Evolutionary conservation across 2,888 invertebrate species (phyloP).

Genomic region (Campopleginae sp.): DNA sequence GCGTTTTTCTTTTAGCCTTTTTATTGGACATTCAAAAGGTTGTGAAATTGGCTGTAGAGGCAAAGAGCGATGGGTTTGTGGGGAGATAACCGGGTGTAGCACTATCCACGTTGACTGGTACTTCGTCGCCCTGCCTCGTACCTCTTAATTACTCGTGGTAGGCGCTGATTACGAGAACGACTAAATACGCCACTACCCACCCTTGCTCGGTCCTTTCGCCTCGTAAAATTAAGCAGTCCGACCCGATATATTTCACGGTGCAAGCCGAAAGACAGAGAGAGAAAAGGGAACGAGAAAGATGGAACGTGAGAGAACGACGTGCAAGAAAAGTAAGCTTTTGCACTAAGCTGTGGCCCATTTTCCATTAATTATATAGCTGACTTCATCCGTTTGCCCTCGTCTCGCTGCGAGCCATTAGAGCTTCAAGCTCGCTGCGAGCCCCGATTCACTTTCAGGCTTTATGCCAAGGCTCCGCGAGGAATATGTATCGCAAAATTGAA

Average conservation of each 20-base stretch:
- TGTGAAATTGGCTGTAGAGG: slow-evolving; percentile 29
- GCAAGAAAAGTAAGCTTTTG: slow-evolving; percentile 39
- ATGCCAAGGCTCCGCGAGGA: neutral
- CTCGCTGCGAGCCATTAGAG: slow-evolving; percentile 7
- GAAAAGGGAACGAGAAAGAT: neutral
- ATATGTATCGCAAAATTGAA: slow-evolving; percentile 31
- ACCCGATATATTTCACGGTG: slow-evolving; percentile 40
- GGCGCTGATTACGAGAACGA: slow-evolving; percentile 66
- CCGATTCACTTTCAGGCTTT: slow-evolving; percentile 24
- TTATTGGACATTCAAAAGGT: slow-evolving; percentile 18
- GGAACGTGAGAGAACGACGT: slow-evolving; percentile 4
- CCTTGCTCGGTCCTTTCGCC: slow-evolving; percentile 40
- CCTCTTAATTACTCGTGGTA: slow-evolving; percentile 61
- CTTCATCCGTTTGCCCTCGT: slow-evolving; percentile 1
- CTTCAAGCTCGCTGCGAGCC: slow-evolving; percentile 7
- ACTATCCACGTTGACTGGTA: slow-evolving; percentile 20
- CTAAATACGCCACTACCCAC: slow-evolving; percentile 57
- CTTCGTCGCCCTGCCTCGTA: slow-evolving; percentile 41
- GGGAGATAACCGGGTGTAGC: slow-evolving; percentile 26
- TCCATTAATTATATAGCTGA: slow-evolving; percentile 50
- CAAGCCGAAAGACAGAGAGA: slow-evolving; percentile 12
- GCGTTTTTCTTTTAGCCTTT: neutral
- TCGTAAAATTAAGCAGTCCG: slow-evolving; percentile 60
- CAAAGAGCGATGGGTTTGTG: slow-evolving; percentile 47
- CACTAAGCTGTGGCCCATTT: slow-evolving; percentile 35